Conservation (phyloP, 2,113 vertebrate genomes). For the Odocoileus virginianus region DNA sequence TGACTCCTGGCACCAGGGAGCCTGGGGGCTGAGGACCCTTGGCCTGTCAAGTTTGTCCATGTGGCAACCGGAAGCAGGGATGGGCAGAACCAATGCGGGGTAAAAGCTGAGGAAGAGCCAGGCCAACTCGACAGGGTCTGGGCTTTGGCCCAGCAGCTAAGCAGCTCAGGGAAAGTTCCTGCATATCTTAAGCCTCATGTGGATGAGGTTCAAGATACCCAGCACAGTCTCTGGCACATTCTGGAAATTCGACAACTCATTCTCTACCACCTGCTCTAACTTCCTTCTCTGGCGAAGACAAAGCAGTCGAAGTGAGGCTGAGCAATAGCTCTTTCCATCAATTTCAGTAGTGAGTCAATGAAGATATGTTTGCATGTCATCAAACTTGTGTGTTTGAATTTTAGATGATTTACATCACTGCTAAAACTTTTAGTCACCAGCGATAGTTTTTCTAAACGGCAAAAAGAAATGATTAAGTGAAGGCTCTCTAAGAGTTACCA, state of each 20-base stretch:
- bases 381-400: background rate
- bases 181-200: accelerated
- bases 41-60: background rate
- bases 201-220: background rate
- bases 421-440: background rate
- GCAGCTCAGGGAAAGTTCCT: background rate
- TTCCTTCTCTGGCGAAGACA: background rate
- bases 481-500: background rate
- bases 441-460: background rate
- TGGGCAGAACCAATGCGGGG: accelerated
- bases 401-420: background rate
- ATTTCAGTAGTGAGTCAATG: background rate
- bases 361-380: background rate
- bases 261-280: background rate
- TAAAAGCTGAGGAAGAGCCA: background rate
- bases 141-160: background rate
- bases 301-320: background rate
- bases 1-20: no score
- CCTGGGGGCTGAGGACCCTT: background rate
- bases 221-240: background rate
- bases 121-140: accelerated
- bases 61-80: background rate
- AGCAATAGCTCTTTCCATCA: background rate
- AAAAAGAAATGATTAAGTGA: background rate
- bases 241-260: background rate